phyloP scores from a whole-genome alignment of 2,113 vertebrate genomes.

The Pangasianodon hypophthalmus region DNA sequence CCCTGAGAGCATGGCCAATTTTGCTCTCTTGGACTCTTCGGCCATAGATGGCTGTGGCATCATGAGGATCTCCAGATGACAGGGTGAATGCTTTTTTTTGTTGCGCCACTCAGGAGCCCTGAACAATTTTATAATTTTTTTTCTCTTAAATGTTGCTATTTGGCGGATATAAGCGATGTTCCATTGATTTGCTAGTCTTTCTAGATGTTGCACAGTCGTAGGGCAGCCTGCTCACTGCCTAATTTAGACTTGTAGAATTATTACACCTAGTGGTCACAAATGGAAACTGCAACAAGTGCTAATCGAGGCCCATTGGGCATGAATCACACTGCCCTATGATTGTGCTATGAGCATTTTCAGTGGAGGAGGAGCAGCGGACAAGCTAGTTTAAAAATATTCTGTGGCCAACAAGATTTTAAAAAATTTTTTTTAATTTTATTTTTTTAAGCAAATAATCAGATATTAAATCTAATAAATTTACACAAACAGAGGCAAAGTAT shows the following conservation, averaged over 20 bases:
- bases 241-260: background rate
- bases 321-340: background rate
- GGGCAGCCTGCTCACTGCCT: background rate
- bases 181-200: background rate
- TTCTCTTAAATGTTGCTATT: background rate
- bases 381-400: background rate
- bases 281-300: background rate
- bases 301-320: background rate
- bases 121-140: background rate
- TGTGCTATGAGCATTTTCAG: background rate
- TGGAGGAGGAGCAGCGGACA: background rate
- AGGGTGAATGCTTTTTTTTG: background rate
- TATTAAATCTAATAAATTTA: too few species aligned
- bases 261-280: background rate
- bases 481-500: too few species aligned
- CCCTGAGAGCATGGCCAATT: background rate
- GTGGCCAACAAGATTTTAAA: background rate
- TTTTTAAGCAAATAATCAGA: too few species aligned
- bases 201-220: background rate
- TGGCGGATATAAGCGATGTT: background rate
- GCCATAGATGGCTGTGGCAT: background rate
- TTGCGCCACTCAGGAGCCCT: background rate
- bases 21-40: background rate
- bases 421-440: too few species aligned
- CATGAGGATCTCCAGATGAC: background rate